phyloP scores from a whole-genome alignment of 2,113 vertebrate genomes.

The Myotis brandtii region DNA sequence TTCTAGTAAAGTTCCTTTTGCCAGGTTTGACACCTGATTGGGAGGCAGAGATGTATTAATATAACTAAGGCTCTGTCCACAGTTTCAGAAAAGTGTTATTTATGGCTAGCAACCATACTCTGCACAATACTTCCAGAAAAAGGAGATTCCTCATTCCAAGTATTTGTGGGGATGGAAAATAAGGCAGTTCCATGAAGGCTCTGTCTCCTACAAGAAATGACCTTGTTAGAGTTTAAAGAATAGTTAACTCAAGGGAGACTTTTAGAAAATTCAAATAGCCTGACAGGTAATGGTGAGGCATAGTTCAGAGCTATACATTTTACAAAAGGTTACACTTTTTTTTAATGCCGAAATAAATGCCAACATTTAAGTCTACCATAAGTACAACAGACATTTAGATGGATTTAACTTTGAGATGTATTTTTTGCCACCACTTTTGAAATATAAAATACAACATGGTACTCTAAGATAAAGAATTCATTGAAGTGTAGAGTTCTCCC shows the following conservation, averaged over 20 bases:
- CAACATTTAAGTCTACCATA: neutral
- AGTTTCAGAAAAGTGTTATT: slow-evolving; percentile 22
- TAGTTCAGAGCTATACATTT: slow-evolving; percentile 58
- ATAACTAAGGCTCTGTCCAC: neutral
- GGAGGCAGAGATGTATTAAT: slow-evolving; percentile 35
- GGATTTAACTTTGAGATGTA: slow-evolving; percentile 40
- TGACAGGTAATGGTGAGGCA: slow-evolving; percentile 38
- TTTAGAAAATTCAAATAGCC: slow-evolving; percentile 32
- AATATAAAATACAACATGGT: slow-evolving; percentile 37
- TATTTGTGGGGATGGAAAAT: neutral
- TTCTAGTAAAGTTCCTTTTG: slow-evolving; percentile 34
- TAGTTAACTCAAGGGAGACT: neutral
- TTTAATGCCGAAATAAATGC: slow-evolving; percentile 46
- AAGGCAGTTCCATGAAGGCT: neutral
- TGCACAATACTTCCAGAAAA: slow-evolving; percentile 21
- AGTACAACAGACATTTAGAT: slow-evolving; percentile 3
- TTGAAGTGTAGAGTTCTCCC: slow-evolving; percentile 53
- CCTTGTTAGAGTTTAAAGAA: neutral
- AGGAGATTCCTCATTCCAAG: slow-evolving; percentile 22
- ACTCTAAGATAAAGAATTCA: slow-evolving; percentile 63
- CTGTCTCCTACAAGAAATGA: neutral
- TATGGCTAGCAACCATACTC: neutral
- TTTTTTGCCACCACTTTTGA: slow-evolving; percentile 48
- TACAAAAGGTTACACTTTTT: slow-evolving; percentile 33
- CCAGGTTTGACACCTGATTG: slow-evolving; percentile 62